A percentile compares a stretch with the other conserved stretches of the same genome.
phyloP scores from a whole-genome alignment of 1,140 invertebrate genomes.

The Laodelphax striatellus region DNA sequence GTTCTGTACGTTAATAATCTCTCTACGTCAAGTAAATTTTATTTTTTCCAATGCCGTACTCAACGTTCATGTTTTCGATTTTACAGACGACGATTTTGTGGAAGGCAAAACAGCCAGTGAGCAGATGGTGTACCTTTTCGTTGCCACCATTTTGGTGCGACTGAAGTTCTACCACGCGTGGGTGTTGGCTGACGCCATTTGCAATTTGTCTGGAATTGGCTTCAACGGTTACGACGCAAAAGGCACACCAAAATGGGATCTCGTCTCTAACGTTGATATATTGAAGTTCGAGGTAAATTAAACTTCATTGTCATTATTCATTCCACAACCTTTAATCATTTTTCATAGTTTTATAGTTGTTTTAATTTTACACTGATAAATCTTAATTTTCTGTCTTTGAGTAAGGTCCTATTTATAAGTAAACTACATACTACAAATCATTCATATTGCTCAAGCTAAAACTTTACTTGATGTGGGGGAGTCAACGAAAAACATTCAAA shows the following conservation, averaged over 20 bases:
- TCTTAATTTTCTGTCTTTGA: too few species aligned
- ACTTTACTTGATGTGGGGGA: too few species aligned
- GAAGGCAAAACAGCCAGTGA: constrained; percentile 44
- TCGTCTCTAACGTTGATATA: constrained; percentile 83
- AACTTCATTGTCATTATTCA: too few species aligned
- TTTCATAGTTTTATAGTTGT: background rate
- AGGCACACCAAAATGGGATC: constrained; percentile 69
- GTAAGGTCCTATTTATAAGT: too few species aligned
- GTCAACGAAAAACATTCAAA: too few species aligned
- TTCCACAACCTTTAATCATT: background rate
- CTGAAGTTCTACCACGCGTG: constrained; percentile 97
- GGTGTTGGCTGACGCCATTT: constrained; percentile 86
- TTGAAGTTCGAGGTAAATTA: constrained; percentile 73
- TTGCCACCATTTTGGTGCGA: constrained; percentile 63
- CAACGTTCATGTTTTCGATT: constrained; percentile 5
- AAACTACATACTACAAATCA: too few species aligned
- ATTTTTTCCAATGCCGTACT: too few species aligned
- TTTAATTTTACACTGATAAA: background rate
- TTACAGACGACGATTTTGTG: constrained; percentile 52
- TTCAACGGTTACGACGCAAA: constrained; percentile 70
- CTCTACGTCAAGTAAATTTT: too few species aligned
- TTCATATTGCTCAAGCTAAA: too few species aligned
- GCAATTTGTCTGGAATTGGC: constrained; percentile 86
- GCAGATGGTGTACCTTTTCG: constrained; percentile 64
- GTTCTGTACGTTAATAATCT: too few species aligned